Evolutionary conservation across 2,888 invertebrate genomes (phyloP).

Genomic region (Rhogogaster chlorosoma): DNA sequence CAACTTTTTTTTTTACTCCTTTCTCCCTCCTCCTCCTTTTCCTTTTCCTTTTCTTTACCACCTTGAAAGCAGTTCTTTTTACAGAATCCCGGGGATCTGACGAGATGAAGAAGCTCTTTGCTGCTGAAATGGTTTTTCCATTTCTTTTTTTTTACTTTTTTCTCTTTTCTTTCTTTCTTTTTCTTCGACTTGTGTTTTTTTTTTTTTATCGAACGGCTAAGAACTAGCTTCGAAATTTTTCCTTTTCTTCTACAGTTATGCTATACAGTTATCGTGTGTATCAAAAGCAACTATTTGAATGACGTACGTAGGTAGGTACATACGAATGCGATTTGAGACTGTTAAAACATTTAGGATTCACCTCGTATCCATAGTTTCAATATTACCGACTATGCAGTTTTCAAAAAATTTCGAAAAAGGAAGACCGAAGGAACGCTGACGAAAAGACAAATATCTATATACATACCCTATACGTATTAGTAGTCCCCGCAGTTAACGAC

Average conservation of each 20-base stretch:
- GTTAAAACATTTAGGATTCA: too few species aligned
- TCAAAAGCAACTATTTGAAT: neutral
- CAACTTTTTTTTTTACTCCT: neutral
- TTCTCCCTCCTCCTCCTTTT: neutral
- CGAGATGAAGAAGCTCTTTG: slow-evolving; percentile 23
- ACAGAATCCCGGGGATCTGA: neutral
- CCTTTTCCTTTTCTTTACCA: neutral
- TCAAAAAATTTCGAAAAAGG: too few species aligned
- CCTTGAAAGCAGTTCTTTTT: neutral
- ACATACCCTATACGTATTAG: too few species aligned
- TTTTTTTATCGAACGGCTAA: neutral
- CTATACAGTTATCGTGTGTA: neutral
- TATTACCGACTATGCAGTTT: too few species aligned
- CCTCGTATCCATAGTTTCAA: too few species aligned
- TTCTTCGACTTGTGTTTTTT: too few species aligned
- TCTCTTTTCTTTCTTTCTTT: too few species aligned
- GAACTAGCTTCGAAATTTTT: neutral
- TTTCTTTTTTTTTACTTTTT: neutral
- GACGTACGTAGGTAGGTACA: too few species aligned
- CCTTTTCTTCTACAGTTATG: neutral
- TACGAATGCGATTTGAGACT: too few species aligned
- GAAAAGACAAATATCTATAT: too few species aligned
- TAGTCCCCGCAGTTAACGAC: neutral
- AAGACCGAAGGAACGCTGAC: too few species aligned
- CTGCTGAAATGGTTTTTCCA: neutral